Conservation (phyloP, 1,140 invertebrate species). For the Bombyx mandarina region DNA sequence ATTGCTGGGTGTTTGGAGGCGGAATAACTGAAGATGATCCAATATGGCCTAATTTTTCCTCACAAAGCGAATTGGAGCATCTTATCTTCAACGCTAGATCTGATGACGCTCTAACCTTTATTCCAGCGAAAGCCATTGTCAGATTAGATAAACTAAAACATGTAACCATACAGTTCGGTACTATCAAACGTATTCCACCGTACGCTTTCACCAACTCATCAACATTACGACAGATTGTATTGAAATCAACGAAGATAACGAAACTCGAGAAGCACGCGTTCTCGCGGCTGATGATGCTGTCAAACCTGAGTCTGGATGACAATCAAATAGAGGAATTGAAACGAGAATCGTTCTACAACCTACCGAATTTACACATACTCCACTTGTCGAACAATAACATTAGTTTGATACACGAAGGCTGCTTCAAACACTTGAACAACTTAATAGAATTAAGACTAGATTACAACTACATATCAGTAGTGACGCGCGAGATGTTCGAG, state of each 20-base stretch:
- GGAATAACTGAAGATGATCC: conserved; percentile 75
- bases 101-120: conserved; percentile 76
- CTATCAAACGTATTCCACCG: conserved; percentile 76
- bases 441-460: conserved; percentile 79
- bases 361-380: conserved; percentile 77
- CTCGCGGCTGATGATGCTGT: conserved; percentile 76
- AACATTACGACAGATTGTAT: conserved; percentile 75
- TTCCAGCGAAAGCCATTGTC: conserved; percentile 78
- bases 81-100: conserved; percentile 78
- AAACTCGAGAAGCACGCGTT: conserved; percentile 77
- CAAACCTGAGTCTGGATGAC: conserved; percentile 77
- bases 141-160: conserved; percentile 76
- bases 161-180: conserved; percentile 79
- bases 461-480: conserved; percentile 77
- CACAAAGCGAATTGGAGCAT: conserved; percentile 77
- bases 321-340: conserved; percentile 81
- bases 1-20: conserved; percentile 77
- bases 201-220: conserved; percentile 81
- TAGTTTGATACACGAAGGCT: conserved; percentile 79
- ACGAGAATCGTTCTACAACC: conserved; percentile 78
- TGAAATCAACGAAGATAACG: conserved; percentile 79
- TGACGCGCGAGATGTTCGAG: conserved; percentile 79
- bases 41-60: conserved; percentile 79
- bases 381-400: conserved; percentile 81
- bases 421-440: conserved; percentile 77